Percentiles rank a stretch among this genome's conserved stretches.
These are phyloP conservation scores for Xestia xanthographa DNA, from an alignment of 2,888 invertebrate species.

Conservation along the genomic window DNA sequence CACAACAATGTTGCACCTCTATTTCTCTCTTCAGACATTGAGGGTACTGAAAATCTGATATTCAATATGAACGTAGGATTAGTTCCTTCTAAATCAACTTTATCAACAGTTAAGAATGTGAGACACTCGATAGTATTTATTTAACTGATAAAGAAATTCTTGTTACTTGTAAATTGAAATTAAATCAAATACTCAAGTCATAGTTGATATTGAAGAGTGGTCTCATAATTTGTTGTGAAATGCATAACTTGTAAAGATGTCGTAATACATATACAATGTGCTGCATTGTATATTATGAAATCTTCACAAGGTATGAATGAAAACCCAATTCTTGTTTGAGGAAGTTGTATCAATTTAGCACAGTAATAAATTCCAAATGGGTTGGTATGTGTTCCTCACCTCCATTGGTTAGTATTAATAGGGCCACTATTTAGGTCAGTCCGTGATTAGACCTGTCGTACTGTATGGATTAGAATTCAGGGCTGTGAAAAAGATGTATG, in stretches of 20 bases:
- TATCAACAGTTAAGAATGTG: background rate
- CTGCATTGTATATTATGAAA: background rate
- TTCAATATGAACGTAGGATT: background rate
- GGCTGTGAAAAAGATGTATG: no score
- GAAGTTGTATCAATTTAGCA: conserved; percentile 19
- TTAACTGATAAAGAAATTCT: background rate
- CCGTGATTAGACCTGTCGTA: no score
- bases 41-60: background rate
- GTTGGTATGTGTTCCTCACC: background rate
- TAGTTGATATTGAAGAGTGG: background rate
- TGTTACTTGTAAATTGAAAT: conserved; percentile 4
- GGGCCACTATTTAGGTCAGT: conserved; percentile 15
- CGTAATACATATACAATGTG: background rate
- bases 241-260: background rate
- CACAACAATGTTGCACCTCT: background rate
- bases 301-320: conserved; percentile 4
- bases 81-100: background rate
- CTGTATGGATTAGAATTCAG: no score
- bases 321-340: conserved; percentile 18
- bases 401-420: background rate
- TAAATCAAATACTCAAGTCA: conserved; percentile 4
- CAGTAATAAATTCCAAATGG: conserved; percentile 11
- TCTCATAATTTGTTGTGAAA: background rate
- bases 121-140: conserved; percentile 2
- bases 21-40: background rate